Conservation (phyloP, 30 jellyfish, hydroid and myxozoan genomes). For the Pseudorhiza aurosa region DNA sequence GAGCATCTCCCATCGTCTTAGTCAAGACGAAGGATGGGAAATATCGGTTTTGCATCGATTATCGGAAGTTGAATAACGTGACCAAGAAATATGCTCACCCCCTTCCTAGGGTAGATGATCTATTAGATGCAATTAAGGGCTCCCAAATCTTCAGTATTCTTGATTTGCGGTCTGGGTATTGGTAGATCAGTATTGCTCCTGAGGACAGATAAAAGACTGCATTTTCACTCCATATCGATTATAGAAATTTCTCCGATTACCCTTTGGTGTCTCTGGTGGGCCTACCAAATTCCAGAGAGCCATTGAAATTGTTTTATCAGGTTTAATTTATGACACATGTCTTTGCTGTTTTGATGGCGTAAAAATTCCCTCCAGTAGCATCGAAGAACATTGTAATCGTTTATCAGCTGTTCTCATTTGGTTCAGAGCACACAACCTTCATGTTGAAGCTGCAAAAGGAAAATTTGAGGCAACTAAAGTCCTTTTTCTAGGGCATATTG, state of each 20-base stretch:
- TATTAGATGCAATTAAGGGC: conserved; percentile 47
- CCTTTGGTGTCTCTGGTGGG: conserved; percentile 72
- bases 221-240: conserved; percentile 15
- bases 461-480: conserved; percentile 49
- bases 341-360: conserved; percentile 59
- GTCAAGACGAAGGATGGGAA: conserved; percentile 73
- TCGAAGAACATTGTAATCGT: conserved; percentile 31
- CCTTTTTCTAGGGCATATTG: conserved; percentile 59
- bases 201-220: conserved; percentile 62
- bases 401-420: conserved; percentile 30
- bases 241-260: conserved; percentile 46
- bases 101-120: conserved; percentile 62
- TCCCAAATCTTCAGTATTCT: conserved; percentile 40
- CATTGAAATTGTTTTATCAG: conserved; percentile 50
- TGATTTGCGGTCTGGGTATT: conserved; percentile 59
- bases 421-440: conserved; percentile 22
- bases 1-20: conserved; percentile 68
- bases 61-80: conserved; percentile 42
- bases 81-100: conserved; percentile 53
- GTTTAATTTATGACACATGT: conserved; percentile 48
- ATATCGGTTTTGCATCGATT: conserved; percentile 69
- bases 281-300: conserved; percentile 69
- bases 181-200: conserved; percentile 58
- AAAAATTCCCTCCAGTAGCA: conserved; percentile 37
- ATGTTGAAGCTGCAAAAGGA: conserved; percentile 52